A percentile compares a stretch with the other conserved stretches of the same genome.
phyloP scores from a whole-genome alignment of 2,888 invertebrate genomes.

The Drosophila fungiperda region DNA sequence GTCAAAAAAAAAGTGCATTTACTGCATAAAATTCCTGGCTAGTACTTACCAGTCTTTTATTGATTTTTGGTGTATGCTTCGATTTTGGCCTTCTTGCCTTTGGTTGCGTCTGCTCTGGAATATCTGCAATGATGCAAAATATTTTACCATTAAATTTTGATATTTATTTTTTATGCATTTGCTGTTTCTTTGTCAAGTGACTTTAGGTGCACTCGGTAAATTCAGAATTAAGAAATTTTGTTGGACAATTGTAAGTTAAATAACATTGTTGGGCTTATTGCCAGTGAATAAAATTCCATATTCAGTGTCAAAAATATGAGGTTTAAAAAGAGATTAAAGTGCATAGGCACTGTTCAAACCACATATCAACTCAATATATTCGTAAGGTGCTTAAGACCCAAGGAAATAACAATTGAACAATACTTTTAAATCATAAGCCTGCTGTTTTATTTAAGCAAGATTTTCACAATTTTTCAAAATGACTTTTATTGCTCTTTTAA shows the following conservation, averaged over 20 bases:
- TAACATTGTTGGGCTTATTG: background rate
- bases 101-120: slow-evolving; percentile 28
- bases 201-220: slow-evolving; percentile 4
- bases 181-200: slow-evolving; percentile 23
- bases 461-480: background rate
- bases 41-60: slow-evolving; percentile 71
- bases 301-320: background rate
- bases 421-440: background rate
- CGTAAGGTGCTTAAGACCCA: background rate
- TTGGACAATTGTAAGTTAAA: background rate
- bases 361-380: background rate
- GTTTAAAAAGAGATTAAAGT: background rate
- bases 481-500: background rate
- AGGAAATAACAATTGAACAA: background rate
- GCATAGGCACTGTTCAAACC: background rate
- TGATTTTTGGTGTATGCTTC: slow-evolving; percentile 57
- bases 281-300: background rate
- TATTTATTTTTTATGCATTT: slow-evolving; percentile 27
- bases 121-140: slow-evolving; percentile 64
- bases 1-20: slow-evolving; percentile 5
- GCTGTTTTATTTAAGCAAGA: background rate
- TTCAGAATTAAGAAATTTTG: background rate
- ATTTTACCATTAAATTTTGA: slow-evolving; percentile 53
- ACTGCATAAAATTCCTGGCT: slow-evolving; percentile 33
- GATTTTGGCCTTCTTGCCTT: slow-evolving; percentile 19